Evolutionary conservation across 2,113 vertebrate genomes (phyloP).

Genomic region (Proterorhinus semilunaris): DNA sequence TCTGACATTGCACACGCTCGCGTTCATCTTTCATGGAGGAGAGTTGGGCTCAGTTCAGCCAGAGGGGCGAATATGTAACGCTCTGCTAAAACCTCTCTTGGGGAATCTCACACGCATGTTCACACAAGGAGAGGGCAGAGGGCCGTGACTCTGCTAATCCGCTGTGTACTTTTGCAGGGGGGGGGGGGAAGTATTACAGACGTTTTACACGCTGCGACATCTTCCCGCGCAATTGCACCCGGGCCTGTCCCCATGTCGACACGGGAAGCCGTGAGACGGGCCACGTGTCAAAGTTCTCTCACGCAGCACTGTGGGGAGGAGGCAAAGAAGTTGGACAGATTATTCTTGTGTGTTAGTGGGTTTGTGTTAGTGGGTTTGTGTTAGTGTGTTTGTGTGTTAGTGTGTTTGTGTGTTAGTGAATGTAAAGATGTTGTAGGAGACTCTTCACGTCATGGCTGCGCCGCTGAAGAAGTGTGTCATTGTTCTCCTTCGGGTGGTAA

Average conservation of each 20-base stretch:
- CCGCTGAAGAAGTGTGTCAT: conserved; percentile 46
- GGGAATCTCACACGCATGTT: conserved; percentile 29
- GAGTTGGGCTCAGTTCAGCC: conserved; percentile 60
- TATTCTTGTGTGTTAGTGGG: conserved; percentile 11
- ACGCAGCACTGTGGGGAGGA: background rate
- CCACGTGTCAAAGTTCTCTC: conserved; percentile 18
- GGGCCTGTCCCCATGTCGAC: background rate
- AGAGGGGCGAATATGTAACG: conserved; percentile 59
- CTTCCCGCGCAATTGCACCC: conserved; percentile 22
- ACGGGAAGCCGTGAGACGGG: conserved; percentile 22
- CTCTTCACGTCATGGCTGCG: conserved; percentile 27
- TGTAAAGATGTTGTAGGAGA: conserved; percentile 22
- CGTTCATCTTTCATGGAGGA: conserved; percentile 49
- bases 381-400: no score
- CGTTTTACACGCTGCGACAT: conserved; percentile 19
- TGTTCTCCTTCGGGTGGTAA: conserved; percentile 50
- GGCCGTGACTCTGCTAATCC: conserved; percentile 28
- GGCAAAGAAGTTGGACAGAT: conserved; percentile 4
- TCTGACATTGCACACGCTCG: conserved; percentile 37
- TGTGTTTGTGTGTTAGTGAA: conserved; percentile 10
- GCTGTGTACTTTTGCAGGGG: conserved; percentile 14
- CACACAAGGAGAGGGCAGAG: conserved; percentile 16
- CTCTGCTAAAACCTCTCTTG: conserved; percentile 60
- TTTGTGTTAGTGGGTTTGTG: no score
- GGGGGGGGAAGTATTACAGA: conserved; percentile 7